Base-by-base conservation (phyloP, 2,113 vertebrate species). In the Sinocyclocheilus rhinocerous region DNA sequence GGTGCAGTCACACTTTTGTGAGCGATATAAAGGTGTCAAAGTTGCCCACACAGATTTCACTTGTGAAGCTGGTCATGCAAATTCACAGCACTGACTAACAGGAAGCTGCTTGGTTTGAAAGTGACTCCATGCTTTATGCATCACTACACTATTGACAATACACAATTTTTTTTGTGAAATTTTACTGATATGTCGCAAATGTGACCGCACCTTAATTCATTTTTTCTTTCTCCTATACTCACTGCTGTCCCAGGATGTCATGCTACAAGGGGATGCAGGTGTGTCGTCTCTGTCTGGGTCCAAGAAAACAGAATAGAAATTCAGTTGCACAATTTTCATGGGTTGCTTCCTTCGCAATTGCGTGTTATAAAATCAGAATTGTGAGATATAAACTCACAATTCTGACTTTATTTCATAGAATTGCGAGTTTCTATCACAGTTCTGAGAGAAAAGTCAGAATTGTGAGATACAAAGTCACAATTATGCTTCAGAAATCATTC, bases 191-290 rank as follows among this genome's bases (percentile, higher is more conserved):
- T 5, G 0, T 42, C 1, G 0, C 39, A 7, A 13, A 12, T 45
- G 20, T 15, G 11, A 45, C 36, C 1, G 5, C 70, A 73, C 20
- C 18, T 11, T 57, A 33, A 42, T 65, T 15, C 42, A 22, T 22
- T 48, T 16, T 69, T 12, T 50, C 4, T n/a, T 26, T 39, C 4
- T 76, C 2, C 0, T 76, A 22, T 87, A 94, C 94, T 94, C 90
- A 95, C 95, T 94, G 88, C 93, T 92, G 76, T 94, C 94, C 91
- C 93, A 94, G 75, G 96, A 97, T 61, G 94, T 94, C 81, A 92
- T 4, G 84, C 96, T 96, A 91, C 92, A 93, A 0, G 88, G 95
- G 73, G 96, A 97, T 4, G 94, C 90, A 1, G 95, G 94, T 0
- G 91, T 92, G 86, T 94, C 93, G 0, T 94, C 94, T 92, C 20